Evolutionary conservation across 1,140 invertebrate genomes (phyloP), one percentile per base, ranked within the genome.

Genomic region (Drosophila malerkotliana): DNA sequence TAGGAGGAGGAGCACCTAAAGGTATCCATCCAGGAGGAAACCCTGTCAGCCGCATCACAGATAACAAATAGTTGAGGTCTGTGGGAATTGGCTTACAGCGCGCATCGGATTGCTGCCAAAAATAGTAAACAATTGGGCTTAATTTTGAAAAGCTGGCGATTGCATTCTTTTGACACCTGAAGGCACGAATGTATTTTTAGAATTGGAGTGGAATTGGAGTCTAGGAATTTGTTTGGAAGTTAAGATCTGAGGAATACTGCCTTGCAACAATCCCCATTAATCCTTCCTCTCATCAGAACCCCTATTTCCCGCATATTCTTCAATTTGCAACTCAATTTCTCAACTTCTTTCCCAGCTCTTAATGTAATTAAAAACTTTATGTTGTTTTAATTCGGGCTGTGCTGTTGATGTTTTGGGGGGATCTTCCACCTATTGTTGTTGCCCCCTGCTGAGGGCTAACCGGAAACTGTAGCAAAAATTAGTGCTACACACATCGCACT

Each of bases 351-450:
- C 39, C 3, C 18, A 52, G 67, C 14, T 53, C 32, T 45, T 76
- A 52, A 44, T 62, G 66, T 77, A 77, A 77, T 77, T 77, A 87
- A 84, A 69, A 87, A 87, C 62, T 73, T 85, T 62, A 80, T 80
- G 72, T 59, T 72, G 63, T 83, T 88, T 85, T 88, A 88, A 88
- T 85, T 71, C 79, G 63, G 71, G 74, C 53, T 62, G 75, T 66
- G 64, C 57, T 79, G 68, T 59, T 66, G 57, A 54, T 77, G 66
- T 53, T 59, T 48, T 59, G 1, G 2, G 41, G 41, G 55, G 41
- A 83, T 44, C 15, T 41, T 55, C 45, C 52, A 21, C 57, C 61
- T 64, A 57, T 62, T 74, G 41, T 39, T 64, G 48, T 24, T 53
- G 51, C 15, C 32, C 14, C 12, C 6, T 52, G 51, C 15, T 37